phyloP scores from a whole-genome alignment of 1,140 invertebrate genomes.

The Aphis craccivora region DNA sequence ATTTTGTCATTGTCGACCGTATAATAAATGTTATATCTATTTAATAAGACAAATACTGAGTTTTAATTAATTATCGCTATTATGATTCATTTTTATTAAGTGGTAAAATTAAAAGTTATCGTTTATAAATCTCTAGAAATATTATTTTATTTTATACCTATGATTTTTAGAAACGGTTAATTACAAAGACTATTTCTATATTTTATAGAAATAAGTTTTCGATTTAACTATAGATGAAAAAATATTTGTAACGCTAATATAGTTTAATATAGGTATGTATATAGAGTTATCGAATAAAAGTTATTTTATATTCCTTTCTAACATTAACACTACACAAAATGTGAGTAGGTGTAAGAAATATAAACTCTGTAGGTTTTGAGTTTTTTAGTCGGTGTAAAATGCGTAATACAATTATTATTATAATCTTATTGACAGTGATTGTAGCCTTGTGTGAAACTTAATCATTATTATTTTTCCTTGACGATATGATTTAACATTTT shows the following conservation, averaged over 20 bases:
- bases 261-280: background rate
- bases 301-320: background rate
- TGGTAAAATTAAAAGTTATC: no score
- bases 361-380: background rate
- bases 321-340: background rate
- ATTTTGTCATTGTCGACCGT: no score
- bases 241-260: background rate
- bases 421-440: slow-evolving; percentile 16
- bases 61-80: no score
- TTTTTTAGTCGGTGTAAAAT: background rate
- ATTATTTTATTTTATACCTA: background rate
- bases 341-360: background rate
- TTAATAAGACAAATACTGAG: no score
- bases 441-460: background rate
- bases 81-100: no score
- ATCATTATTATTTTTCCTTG: slow-evolving; percentile 1
- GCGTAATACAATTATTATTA: background rate
- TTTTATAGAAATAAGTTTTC: background rate
- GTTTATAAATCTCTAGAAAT: no score
- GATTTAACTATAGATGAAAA: background rate
- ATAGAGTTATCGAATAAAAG: background rate
- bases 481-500: background rate
- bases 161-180: background rate
- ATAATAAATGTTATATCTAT: no score
- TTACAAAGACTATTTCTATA: background rate